Evolutionary conservation across 2,797 vertebrate species (phyloP), one percentile per base, ranked within the genome.

Genomic region (Hybognathus amarus): DNA sequence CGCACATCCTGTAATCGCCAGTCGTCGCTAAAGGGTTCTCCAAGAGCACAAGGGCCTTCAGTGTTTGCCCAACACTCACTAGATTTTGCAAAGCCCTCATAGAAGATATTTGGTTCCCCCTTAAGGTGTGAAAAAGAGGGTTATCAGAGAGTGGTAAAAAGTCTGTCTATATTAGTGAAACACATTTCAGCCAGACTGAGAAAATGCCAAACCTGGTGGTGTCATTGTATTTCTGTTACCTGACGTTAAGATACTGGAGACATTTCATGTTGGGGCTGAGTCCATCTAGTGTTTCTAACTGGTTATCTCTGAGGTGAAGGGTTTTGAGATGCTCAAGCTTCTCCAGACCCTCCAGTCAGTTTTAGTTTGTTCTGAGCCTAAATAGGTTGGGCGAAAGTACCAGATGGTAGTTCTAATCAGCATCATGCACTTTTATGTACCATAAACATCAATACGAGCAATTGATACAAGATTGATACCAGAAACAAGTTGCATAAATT

Each of bases 271-370:
- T 93, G 10, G 86, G 77, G 27, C 90, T 95, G 87, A 99, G 95
- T 80, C 97, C 98, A 22, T 94, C 91, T 87, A 99, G 89, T 73
- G 83, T 91, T 79, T 95, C 91, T 3, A 99, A 90, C 83, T 94
- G 93, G 92, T 99, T 99, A 90, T 97, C 96, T 90, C 97, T 94
- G 59, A 99, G 94, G 85, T 99, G 97, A 89, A 99, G 93, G 12
- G 90, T 95, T 42, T 92, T 94, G 83, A 99, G 94, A 56, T 88
- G 86, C 73, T 90, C 93, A 0, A 98, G 90, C 40, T 64, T 92
- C 68, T 96, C 95, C 64, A 99, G 92, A 82, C 95, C 96, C 84
- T 97, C 94, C 45, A 99, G 92, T 30, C 27, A n/a, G 90, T 78
- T 80, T 95, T 88, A 98, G 94, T 11, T 54, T 11, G 40, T 99